These are phyloP conservation scores for Stichopus chloronotus DNA, from an alignment of 35 echinoderm and acorn worm genomes.

Conservation along the genomic window DNA sequence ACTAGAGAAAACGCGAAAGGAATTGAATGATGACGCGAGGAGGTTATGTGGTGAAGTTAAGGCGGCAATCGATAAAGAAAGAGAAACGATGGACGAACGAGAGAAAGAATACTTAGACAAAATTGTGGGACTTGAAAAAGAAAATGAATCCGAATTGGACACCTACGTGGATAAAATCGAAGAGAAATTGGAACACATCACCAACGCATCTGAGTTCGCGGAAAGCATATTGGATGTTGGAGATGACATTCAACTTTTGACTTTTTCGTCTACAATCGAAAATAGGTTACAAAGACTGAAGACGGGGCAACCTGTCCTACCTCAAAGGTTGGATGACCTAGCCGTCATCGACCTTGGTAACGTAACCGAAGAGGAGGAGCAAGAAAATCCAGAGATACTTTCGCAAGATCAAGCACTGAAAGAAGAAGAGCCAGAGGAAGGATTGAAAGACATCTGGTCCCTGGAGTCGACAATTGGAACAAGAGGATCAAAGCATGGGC, in stretches of 20 bases:
- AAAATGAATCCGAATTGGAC: conserved; percentile 66
- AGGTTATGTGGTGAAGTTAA: conserved; percentile 68
- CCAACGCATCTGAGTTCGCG: conserved; percentile 74
- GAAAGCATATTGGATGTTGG: conserved; percentile 84
- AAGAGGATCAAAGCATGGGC: conserved; percentile 67
- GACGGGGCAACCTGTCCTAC: conserved; percentile 61
- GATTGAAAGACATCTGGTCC: conserved; percentile 54
- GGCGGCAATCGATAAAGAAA: conserved; percentile 74
- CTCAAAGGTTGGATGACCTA: conserved; percentile 62
- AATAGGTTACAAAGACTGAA: conserved; percentile 52
- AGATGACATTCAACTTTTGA: conserved; percentile 77
- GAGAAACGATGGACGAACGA: conserved; percentile 62
- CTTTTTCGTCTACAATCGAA: conserved; percentile 55
- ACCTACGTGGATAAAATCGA: conserved; percentile 69
- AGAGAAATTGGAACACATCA: conserved; percentile 70
- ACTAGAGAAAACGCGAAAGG: conserved; percentile 61
- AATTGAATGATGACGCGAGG: conserved; percentile 70
- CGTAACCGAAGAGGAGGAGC: conserved; percentile 51
- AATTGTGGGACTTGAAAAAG: conserved; percentile 60
- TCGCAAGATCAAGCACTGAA: conserved; percentile 26
- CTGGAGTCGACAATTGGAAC: conserved; percentile 74
- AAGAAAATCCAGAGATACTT: background rate
- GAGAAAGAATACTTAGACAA: conserved; percentile 74
- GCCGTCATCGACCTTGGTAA: conserved; percentile 72
- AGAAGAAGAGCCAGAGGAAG: conserved; percentile 23